These are phyloP conservation scores for Ursus arctos DNA, from an alignment of 2,113 vertebrate species.

Conservation along the genomic window DNA sequence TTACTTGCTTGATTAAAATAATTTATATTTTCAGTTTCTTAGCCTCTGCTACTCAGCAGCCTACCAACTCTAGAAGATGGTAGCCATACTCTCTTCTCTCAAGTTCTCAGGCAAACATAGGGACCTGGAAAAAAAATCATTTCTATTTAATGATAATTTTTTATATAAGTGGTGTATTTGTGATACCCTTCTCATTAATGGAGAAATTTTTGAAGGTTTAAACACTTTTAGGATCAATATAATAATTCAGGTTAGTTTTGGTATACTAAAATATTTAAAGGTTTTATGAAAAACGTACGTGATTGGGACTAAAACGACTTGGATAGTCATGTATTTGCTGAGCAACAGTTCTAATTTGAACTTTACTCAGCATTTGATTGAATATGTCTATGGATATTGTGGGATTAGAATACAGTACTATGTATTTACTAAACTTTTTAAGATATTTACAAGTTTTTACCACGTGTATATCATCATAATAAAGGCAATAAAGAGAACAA, in stretches of 20 bases:
- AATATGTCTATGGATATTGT: neutral
- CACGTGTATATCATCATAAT: neutral
- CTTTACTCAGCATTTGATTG: neutral
- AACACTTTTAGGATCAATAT: neutral
- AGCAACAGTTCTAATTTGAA: neutral
- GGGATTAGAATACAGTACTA: neutral
- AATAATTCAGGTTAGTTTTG: neutral
- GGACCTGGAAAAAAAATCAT: neutral
- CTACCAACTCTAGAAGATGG: neutral
- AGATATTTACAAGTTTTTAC: neutral
- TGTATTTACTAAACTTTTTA: neutral
- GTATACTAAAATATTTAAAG: neutral
- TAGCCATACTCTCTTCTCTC: neutral
- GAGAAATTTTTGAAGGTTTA: constrained; percentile 13
- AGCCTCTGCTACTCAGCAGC: neutral
- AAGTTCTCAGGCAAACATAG: neutral
- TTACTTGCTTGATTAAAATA: constrained; percentile 15
- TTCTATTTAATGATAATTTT: neutral
- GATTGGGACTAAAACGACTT: neutral
- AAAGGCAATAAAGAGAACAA: neutral
- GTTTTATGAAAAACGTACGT: neutral
- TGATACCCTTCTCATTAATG: neutral
- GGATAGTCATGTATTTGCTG: neutral
- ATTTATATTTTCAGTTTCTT: neutral
- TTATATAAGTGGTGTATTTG: neutral